These are phyloP conservation scores for Volucella bombylans DNA, from an alignment of 2,888 invertebrate genomes.

Conservation along the genomic window DNA sequence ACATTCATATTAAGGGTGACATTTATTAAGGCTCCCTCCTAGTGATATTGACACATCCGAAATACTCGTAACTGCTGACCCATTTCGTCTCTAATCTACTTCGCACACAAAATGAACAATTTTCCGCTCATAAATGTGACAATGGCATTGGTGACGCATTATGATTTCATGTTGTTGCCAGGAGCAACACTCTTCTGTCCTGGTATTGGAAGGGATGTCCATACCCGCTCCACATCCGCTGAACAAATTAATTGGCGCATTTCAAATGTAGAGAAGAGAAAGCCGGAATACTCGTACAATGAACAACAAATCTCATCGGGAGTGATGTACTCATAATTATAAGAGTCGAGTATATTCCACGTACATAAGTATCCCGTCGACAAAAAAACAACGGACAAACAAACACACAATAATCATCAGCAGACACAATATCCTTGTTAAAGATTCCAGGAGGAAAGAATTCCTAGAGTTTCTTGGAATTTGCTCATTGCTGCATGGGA, in stretches of 20 bases:
- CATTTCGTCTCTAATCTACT: conserved; percentile 5
- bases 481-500: not conserved
- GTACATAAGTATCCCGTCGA: not conserved
- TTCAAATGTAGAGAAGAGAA: too few species aligned
- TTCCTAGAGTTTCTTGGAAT: conserved; percentile 11
- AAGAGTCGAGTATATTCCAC: conserved; percentile 1
- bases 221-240: too few species aligned
- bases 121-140: too few species aligned
- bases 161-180: too few species aligned
- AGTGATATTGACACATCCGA: not conserved
- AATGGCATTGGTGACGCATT: too few species aligned
- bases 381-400: not conserved
- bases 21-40: not conserved
- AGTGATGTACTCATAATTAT: too few species aligned
- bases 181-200: too few species aligned
- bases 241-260: too few species aligned
- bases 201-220: too few species aligned
- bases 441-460: not conserved
- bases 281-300: too few species aligned
- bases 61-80: not conserved
- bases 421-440: conserved; percentile 14
- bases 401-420: not conserved
- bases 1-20: not conserved
- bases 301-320: too few species aligned
- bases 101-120: too few species aligned